phyloP scores from a whole-genome alignment of 2,113 vertebrate genomes.

The Hippocampus comes region DNA sequence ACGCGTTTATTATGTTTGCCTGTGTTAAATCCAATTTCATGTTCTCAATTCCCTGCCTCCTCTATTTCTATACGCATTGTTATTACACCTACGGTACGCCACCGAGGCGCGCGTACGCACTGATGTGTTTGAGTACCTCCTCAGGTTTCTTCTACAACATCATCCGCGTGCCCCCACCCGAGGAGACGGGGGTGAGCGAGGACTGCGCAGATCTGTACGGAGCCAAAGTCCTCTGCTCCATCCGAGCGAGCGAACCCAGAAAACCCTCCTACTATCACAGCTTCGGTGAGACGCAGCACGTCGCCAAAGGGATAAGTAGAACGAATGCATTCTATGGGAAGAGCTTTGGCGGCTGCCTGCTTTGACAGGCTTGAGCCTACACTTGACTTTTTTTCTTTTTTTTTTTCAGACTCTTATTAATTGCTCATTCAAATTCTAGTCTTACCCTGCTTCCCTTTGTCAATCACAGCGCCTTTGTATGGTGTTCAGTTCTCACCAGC shows the following conservation, averaged over 20 bases:
- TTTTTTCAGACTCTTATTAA: slow-evolving; percentile 24
- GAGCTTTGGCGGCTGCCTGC: slow-evolving; percentile 2
- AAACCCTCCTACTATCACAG: slow-evolving; percentile 93
- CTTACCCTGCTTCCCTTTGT: slow-evolving; percentile 30
- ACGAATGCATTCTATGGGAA: slow-evolving; percentile 20
- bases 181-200: slow-evolving; percentile 53
- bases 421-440: slow-evolving; percentile 46
- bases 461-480: slow-evolving; percentile 39
- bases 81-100: neutral
- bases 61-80: neutral
- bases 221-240: slow-evolving; percentile 82
- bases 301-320: slow-evolving; percentile 15
- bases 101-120: neutral
- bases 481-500: slow-evolving; percentile 30
- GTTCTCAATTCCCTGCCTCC: neutral
- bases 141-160: slow-evolving; percentile 85
- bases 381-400: slow-evolving; percentile 18
- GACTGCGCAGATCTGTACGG: slow-evolving; percentile 71
- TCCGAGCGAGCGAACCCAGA: slow-evolving; percentile 71
- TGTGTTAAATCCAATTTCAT: neutral
- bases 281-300: slow-evolving; percentile 75
- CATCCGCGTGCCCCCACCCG: slow-evolving; percentile 77
- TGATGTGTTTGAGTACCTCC: neutral
- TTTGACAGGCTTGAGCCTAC: slow-evolving; percentile 21
- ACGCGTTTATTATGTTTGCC: neutral